Conservation (phyloP, 2,113 vertebrate species). For the Nestor notabilis region DNA sequence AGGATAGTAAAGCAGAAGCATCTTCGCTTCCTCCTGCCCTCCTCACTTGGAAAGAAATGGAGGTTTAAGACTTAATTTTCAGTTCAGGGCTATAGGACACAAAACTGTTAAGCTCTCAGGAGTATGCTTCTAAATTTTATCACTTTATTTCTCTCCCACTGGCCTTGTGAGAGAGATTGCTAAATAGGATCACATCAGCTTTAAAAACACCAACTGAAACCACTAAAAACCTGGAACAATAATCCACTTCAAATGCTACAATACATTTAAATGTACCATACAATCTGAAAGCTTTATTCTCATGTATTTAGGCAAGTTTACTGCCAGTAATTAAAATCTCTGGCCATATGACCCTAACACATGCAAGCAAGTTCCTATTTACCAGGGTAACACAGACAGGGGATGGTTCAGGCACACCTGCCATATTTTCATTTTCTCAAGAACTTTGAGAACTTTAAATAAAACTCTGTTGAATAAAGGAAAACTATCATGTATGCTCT, state of each 20-base stretch:
- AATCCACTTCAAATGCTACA: background rate
- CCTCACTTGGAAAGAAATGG: background rate
- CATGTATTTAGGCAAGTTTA: background rate
- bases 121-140: background rate
- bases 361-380: background rate
- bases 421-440: background rate
- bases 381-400: rapidly evolving
- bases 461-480: background rate
- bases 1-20: background rate
- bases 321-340: background rate
- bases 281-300: background rate
- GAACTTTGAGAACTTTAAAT: background rate
- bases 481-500: background rate
- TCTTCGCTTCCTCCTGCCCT: rapidly evolving
- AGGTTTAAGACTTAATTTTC: background rate
- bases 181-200: background rate
- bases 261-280: background rate
- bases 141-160: background rate
- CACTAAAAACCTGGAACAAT: background rate
- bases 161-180: background rate
- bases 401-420: background rate
- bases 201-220: background rate
- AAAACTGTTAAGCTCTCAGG: background rate
- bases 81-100: background rate
- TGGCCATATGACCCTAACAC: background rate